These are phyloP conservation scores for Paedocypris micromegethes DNA, from an alignment of 2,797 vertebrate genomes.

Conservation along the genomic window DNA sequence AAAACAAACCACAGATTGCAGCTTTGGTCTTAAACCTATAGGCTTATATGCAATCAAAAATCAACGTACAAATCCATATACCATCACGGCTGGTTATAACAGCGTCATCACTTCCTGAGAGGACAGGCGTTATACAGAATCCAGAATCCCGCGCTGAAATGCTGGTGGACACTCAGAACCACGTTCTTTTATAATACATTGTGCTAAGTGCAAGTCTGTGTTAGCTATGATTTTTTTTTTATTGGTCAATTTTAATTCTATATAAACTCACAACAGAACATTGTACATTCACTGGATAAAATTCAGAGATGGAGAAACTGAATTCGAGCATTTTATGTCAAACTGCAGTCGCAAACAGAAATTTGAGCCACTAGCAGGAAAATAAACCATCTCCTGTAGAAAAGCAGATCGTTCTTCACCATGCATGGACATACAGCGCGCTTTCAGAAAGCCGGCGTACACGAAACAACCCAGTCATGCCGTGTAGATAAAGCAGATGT, in stretches of 20 bases:
- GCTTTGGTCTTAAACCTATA: conserved; percentile 15
- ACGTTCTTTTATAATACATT: conserved; percentile 59
- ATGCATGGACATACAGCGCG: conserved; percentile 62
- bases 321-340: no score
- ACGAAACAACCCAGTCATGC: conserved; percentile 52
- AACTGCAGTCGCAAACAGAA: conserved; percentile 39
- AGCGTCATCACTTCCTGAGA: conserved; percentile 45
- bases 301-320: no score
- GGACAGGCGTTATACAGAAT: neutral
- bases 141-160: conserved; percentile 8
- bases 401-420: conserved; percentile 48
- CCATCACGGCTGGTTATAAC: neutral
- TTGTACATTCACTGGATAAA: conserved; percentile 54
- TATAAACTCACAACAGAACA: no score
- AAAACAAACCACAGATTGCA: conserved; percentile 7
- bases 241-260: no score
- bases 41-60: neutral
- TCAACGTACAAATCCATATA: neutral
- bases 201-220: conserved; percentile 48
- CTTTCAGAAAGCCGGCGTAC: conserved; percentile 46
- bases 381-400: conserved; percentile 42
- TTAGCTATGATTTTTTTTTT: conserved; percentile 3
- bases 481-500: conserved; percentile 23
- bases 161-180: conserved; percentile 52
- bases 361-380: conserved; percentile 32